Percentiles rank a stretch among this genome's conserved stretches.
Conservation (phyloP, 2,113 vertebrate genomes). For the Gymnarchus niloticus region DNA sequence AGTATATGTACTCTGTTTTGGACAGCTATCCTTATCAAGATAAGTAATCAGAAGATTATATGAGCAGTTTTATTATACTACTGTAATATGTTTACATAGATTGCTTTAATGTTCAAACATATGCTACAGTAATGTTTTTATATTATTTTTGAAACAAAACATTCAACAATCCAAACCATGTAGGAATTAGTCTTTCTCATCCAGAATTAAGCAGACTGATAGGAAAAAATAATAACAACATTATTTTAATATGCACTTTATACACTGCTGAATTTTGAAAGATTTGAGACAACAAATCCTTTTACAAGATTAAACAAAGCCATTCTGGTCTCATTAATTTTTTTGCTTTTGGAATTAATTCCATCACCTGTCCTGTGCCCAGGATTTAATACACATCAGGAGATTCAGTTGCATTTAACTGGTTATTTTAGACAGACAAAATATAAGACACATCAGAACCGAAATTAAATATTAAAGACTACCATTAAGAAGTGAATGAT, state of each 20-base stretch:
- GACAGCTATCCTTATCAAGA: no score
- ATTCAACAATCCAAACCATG: background rate
- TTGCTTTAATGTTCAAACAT: no score
- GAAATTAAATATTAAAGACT: background rate
- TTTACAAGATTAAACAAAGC: background rate
- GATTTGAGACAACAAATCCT: background rate
- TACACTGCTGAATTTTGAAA: background rate
- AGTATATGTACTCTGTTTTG: background rate
- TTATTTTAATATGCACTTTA: background rate
- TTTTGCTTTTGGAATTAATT: background rate
- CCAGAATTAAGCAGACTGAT: background rate
- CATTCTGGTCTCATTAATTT: background rate
- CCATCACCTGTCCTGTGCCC: background rate
- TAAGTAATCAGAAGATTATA: no score
- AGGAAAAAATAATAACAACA: background rate
- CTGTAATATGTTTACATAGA: no score
- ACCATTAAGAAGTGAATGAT: background rate
- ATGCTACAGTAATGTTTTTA: no score
- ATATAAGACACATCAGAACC: background rate
- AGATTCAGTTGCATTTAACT: background rate
- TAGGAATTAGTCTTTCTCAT: background rate
- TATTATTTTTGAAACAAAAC: background rate
- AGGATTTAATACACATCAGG: background rate
- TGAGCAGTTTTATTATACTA: no score
- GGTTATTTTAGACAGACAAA: background rate